phyloP scores from a whole-genome alignment of 2,113 vertebrate genomes.

The Alosa alosa region DNA sequence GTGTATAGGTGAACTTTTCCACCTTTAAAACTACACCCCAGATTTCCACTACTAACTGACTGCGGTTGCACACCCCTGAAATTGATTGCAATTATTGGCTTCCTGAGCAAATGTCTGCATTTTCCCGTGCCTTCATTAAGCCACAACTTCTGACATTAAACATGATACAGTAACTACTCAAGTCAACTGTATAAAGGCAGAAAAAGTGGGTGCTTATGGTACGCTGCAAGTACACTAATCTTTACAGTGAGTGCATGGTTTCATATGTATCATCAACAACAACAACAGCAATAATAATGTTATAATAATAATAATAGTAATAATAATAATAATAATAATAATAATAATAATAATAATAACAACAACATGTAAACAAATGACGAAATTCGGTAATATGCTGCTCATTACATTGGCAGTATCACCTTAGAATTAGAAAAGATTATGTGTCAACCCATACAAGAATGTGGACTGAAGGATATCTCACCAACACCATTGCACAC shows the following conservation, averaged over 20 bases:
- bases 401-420: background rate
- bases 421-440: background rate
- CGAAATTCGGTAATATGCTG: background rate
- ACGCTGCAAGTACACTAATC: conserved; percentile 46
- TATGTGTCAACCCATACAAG: no score
- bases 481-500: background rate
- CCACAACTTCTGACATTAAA: conserved; percentile 75
- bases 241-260: conserved; percentile 59
- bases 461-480: background rate
- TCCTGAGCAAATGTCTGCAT: conserved; percentile 69
- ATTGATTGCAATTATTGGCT: conserved; percentile 80
- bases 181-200: conserved; percentile 60
- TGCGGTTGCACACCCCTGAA: conserved; percentile 67
- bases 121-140: conserved; percentile 78
- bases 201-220: no score
- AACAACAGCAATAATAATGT: conserved; percentile 42
- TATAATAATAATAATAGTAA: background rate
- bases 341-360: background rate
- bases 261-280: conserved; percentile 46
- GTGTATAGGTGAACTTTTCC: conserved; percentile 42
- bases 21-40: conserved; percentile 60
- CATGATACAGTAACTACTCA: conserved; percentile 75
- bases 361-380: background rate
- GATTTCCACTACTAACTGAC: conserved; percentile 66
- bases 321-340: background rate